Base-by-base conservation (phyloP, 2,888 invertebrate species). In the Diaphora mendica region DNA sequence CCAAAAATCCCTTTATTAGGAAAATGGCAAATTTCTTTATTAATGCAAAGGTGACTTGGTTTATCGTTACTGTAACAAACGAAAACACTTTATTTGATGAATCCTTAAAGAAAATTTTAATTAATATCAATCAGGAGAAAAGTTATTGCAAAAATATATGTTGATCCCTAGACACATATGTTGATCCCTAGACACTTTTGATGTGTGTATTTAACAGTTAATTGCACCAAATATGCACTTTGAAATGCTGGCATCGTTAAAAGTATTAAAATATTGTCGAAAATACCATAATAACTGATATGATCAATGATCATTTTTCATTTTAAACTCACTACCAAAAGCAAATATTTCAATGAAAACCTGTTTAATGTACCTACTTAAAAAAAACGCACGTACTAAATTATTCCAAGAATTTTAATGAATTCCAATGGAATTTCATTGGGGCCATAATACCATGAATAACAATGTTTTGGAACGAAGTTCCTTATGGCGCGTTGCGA, bases 271-370 rank as follows among this genome's bases (percentile, higher is more conserved):
- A 62, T 55, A 55, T 11, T n/a, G 11, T n/a, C n/a, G 11, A 55
- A 55, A 55, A 55, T n/a, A 15, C 26, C 59, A 30, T 30, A 59
- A 26, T 15, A 30, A 62, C 59, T 30, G 30, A 30, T 15, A 62
- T 5, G 55, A 13, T 13, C 55, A 26, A 62, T 5, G 55, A 13
- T 13, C 55, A n/a, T 55, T 11, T 13, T n/a, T 55, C n/a, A 55
- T 55, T 55, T 55, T 26, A 11, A 55, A 55, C n/a, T 26, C 15
- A 30, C 62, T 62, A 26, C 62, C 30, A 62, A 30, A 55, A 26
- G 7, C 17, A 74, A 64, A 42, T 70, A 82, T 78, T n/a, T 74
- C 72, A 79, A 76, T 72, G 66, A 78, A 64, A 39, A 67, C 66
- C 64, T 71, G 62, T 64, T 15, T 64, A 55, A 62, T 67, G 66